These are phyloP conservation scores for Heloderma charlesbogerti DNA, from an alignment of 2,113 vertebrate genomes.

Conservation along the genomic window DNA sequence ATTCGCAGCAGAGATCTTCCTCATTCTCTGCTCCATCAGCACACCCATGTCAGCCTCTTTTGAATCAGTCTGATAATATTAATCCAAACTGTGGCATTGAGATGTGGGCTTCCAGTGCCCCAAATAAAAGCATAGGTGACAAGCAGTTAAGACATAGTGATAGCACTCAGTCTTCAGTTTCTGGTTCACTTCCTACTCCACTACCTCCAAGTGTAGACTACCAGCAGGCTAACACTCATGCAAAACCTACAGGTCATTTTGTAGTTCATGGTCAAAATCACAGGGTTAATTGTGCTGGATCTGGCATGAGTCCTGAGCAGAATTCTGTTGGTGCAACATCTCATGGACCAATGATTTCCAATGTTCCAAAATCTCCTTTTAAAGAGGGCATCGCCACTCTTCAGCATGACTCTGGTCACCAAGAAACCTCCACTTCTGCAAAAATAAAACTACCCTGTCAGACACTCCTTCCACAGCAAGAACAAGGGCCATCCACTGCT, in stretches of 20 bases:
- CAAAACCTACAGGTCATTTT: slow-evolving; percentile 18
- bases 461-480: slow-evolving; percentile 71
- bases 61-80: background rate
- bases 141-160: slow-evolving; percentile 65
- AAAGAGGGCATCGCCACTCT: slow-evolving; percentile 28
- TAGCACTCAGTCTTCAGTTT: slow-evolving; percentile 50
- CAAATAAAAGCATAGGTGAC: slow-evolving; percentile 11
- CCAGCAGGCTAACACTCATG: slow-evolving; percentile 33
- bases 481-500: slow-evolving; percentile 82
- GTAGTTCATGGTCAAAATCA: slow-evolving; percentile 64
- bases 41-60: slow-evolving; percentile 8
- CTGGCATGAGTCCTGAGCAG: slow-evolving; percentile 22
- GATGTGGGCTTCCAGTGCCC: background rate
- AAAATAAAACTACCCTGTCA: slow-evolving; percentile 84
- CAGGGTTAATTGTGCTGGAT: slow-evolving; percentile 31
- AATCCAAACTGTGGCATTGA: slow-evolving; percentile 21
- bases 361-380: slow-evolving; percentile 50
- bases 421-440: slow-evolving; percentile 63
- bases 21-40: slow-evolving; percentile 50
- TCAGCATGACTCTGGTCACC: slow-evolving; percentile 41
- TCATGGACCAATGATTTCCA: slow-evolving; percentile 9
- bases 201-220: slow-evolving; percentile 19
- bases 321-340: slow-evolving; percentile 33
- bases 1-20: slow-evolving; percentile 52
- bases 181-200: slow-evolving; percentile 15